Percentiles rank a stretch among this genome's conserved stretches.
These are phyloP conservation scores for Troilus luridus DNA, from an alignment of 2,888 invertebrate species.

Conservation along the genomic window DNA sequence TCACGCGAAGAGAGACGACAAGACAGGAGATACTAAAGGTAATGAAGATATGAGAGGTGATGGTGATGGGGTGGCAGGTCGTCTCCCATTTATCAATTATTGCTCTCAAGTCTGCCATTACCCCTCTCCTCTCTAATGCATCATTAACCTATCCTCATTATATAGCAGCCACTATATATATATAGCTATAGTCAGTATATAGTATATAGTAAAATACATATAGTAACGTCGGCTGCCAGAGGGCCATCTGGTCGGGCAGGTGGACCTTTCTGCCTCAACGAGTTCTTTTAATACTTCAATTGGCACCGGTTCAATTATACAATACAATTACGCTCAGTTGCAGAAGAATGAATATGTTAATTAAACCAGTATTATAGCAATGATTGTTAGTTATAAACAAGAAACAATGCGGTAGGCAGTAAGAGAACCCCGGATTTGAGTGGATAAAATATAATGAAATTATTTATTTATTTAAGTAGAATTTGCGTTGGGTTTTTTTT, in stretches of 20 bases:
- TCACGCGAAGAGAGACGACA: neutral
- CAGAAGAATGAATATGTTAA: neutral
- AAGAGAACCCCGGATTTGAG: too few relatives aligned
- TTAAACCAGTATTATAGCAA: neutral
- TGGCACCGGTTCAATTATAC: neutral
- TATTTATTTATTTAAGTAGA: too few relatives aligned
- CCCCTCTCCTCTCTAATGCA: neutral
- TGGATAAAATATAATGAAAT: too few relatives aligned
- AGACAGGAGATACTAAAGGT: neutral
- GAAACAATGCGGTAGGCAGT: neutral
- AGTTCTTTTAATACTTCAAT: neutral
- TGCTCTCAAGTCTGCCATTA: neutral
- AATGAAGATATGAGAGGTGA: neutral
- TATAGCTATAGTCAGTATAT: neutral
- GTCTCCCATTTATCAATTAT: neutral
- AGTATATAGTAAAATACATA: neutral
- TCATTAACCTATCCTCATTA: neutral
- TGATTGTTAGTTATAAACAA: neutral
- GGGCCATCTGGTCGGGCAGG: neutral
- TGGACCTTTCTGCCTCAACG: neutral
- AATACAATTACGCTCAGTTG: neutral
- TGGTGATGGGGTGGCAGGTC: neutral
- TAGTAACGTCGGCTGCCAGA: neutral
- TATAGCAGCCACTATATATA: neutral
- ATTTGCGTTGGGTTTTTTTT: too few relatives aligned